phyloP scores from a whole-genome alignment of 2,888 invertebrate species.

The Hemistola chrysoprasaria region DNA sequence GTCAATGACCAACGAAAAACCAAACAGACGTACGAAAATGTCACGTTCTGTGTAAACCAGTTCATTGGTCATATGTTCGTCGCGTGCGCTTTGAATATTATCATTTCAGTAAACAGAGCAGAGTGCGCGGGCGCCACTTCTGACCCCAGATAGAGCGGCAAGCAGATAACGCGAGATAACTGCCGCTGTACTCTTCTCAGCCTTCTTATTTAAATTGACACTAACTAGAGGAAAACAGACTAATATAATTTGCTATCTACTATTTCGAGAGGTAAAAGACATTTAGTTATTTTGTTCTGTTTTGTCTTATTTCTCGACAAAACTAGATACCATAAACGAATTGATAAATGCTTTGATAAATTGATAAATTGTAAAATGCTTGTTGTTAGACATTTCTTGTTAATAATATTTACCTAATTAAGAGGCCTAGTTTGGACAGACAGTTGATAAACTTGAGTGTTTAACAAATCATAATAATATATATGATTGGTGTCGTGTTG shows the following conservation, averaged over 20 bases:
- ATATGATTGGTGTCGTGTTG: no score
- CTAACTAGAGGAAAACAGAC: constrained; percentile 1
- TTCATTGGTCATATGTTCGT: constrained; percentile 56
- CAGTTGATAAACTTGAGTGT: no score
- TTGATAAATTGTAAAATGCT: no score
- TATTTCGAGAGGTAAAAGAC: not conserved
- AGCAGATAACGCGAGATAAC: constrained; percentile 48
- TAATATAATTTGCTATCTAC: not conserved
- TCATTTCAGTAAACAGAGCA: constrained; percentile 54
- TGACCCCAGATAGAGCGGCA: constrained; percentile 59
- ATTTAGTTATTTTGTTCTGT: not conserved
- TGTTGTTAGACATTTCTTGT: not conserved
- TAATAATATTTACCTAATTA: not conserved
- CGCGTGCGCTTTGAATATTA: constrained; percentile 65
- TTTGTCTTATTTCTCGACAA: not conserved
- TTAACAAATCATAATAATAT: no score
- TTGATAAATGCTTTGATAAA: no score
- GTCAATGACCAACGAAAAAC: constrained; percentile 35
- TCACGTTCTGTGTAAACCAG: constrained; percentile 34
- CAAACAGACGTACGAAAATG: constrained; percentile 36
- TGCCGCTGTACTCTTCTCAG: constrained; percentile 38
- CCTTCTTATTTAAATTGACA: constrained; percentile 27
- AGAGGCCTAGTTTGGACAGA: no score
- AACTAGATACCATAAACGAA: not conserved
- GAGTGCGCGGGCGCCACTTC: constrained; percentile 54